Evolutionary conservation across 1,140 invertebrate genomes (phyloP).

Genomic region (Cydia fagiglandana): DNA sequence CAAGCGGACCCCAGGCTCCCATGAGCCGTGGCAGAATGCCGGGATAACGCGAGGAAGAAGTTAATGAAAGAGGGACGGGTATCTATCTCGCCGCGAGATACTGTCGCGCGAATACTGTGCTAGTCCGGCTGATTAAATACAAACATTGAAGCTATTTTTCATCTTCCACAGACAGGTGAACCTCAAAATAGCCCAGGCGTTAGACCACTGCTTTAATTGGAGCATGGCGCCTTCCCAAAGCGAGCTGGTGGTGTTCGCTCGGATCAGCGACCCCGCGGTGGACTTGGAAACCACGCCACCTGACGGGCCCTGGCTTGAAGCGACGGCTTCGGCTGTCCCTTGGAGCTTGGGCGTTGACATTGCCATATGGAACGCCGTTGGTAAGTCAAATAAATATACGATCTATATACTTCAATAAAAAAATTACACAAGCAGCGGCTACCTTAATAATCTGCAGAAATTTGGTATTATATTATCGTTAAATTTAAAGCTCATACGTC

Average conservation of each 20-base stretch:
- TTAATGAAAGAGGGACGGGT: no score
- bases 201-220: conserved; percentile 73
- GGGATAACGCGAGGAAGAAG: no score
- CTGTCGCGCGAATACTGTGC: no score
- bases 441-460: no score
- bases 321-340: conserved; percentile 65
- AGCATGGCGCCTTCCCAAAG: conserved; percentile 66
- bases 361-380: conserved; percentile 75
- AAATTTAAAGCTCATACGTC: no score
- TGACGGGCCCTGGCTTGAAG: conserved; percentile 71
- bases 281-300: conserved; percentile 71
- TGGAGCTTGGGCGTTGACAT: conserved; percentile 74
- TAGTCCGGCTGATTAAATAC: neutral
- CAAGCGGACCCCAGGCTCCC: no score
- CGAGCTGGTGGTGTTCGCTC: conserved; percentile 71
- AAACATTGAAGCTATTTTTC: neutral
- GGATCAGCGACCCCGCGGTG: conserved; percentile 67
- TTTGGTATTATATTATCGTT: no score
- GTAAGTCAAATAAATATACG: conserved; percentile 45
- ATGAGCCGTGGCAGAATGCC: no score
- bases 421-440: no score
- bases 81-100: no score
- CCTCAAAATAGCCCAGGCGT: conserved; percentile 64
- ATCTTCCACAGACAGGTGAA: conserved; percentile 70
- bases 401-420: no score